Base-by-base conservation (phyloP, 1,140 invertebrate genomes). In the Acyrthosiphon pisum region DNA sequence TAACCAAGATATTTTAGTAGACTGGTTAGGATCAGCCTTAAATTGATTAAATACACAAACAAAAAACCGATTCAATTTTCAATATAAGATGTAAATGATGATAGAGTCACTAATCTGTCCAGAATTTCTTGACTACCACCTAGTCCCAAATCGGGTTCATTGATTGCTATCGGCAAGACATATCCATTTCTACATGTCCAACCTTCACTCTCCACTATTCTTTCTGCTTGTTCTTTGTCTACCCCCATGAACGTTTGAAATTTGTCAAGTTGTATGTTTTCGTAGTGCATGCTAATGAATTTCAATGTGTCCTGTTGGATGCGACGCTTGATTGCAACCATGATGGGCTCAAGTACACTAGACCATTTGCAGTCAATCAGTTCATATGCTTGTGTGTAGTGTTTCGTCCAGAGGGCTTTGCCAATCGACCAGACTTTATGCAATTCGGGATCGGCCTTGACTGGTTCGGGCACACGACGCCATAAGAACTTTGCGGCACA, bases 321-420 rank as follows among this genome's bases (percentile, higher is more conserved):
- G 48, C 91, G 91, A 56, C 23, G 46, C 26, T 93, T 93, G 30
- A 93, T 81, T 8, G 91, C 91, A 14, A 37, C 14, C 91, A 93
- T 93, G 9, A 93, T 93, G 2, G 91, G 81, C 8, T 84, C 35
- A 7, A 93, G 53, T 26, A 41, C n/a, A 7, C 56, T 37, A 1
- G 91, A 93, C 91, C 91, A 93, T 14, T 93, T 53, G 26, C 60
- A 93, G 48, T 93, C 48, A 23, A 93, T 93, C 48, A 93, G 37
- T 46, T 93, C 91, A 41, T 86, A 84, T 0, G 81, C 91, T 84
- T 93, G 48, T 2, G 81, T 86, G 9, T 93, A 93, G 6, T 93
- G 46, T 86, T 93, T 93, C 0, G 81, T 11, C 91, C 91, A 93
- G 7, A 93, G 76, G 26, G 91, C 91, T 30, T 93, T 84, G 14